These are phyloP conservation scores for Andricus quercusramuli DNA, from an alignment of 2,888 invertebrate genomes.

Conservation along the genomic window DNA sequence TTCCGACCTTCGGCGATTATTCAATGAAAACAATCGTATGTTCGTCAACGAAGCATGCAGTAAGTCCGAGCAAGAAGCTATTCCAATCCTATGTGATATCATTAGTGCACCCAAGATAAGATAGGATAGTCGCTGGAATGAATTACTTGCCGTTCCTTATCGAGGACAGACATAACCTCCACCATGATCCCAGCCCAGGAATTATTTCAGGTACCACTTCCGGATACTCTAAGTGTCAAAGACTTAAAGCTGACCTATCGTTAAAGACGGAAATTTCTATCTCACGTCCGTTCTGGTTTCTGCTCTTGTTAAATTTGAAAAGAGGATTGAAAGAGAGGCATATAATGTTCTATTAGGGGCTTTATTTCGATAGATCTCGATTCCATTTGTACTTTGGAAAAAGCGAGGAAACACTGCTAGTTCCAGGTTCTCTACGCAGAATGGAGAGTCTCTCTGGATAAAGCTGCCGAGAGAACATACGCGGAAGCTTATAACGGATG, in stretches of 20 bases:
- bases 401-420: conserved; percentile 8
- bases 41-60: conserved; percentile 36
- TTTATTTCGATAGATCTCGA: conserved; percentile 14
- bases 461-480: conserved; percentile 50
- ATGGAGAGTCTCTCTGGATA: conserved; percentile 38
- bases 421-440: conserved; percentile 22
- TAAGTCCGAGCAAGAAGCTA: conserved; percentile 51
- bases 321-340: neutral
- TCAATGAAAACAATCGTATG: neutral
- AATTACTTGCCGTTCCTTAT: conserved; percentile 68
- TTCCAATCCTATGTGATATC: conserved; percentile 61
- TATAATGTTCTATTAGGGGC: conserved; percentile 14
- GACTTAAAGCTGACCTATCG: conserved; percentile 49
- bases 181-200: conserved; percentile 54
- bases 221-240: conserved; percentile 50
- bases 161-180: conserved; percentile 65
- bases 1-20: conserved; percentile 2
- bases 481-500: conserved; percentile 54
- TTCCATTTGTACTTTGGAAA: conserved; percentile 13
- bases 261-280: conserved; percentile 26
- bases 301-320: neutral
- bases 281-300: neutral
- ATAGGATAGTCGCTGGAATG: conserved; percentile 62
- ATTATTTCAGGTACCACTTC: conserved; percentile 53
- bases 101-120: conserved; percentile 64